phyloP scores from a whole-genome alignment of 2,797 vertebrate species.

The Glossophaga mutica region DNA sequence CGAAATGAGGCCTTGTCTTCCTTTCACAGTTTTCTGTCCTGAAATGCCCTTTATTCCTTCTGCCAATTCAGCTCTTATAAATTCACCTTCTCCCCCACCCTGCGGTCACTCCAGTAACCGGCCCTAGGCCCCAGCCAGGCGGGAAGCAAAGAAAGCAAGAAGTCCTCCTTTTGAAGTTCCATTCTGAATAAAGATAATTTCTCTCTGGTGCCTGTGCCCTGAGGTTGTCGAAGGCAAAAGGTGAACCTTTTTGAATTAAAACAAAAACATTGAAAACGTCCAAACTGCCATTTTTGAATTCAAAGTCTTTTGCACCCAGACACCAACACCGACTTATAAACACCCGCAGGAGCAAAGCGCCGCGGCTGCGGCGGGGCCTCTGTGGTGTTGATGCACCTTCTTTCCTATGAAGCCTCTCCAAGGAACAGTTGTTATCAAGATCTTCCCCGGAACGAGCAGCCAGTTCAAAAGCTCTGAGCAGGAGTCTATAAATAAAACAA shows the following conservation, averaged over 20 bases:
- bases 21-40: background rate
- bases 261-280: slow-evolving; percentile 30
- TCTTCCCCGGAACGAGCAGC: slow-evolving; percentile 63
- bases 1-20: background rate
- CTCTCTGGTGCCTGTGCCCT: slow-evolving; percentile 40
- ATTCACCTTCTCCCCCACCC: background rate
- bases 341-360: slow-evolving; percentile 60
- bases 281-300: slow-evolving; percentile 61
- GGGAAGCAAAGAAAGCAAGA: slow-evolving; percentile 17
- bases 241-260: slow-evolving; percentile 44
- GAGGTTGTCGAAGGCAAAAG: slow-evolving; percentile 35
- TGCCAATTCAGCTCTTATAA: background rate
- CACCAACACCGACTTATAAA: slow-evolving; percentile 62
- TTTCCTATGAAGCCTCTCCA: slow-evolving; percentile 75
- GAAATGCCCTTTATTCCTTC: background rate
- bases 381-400: slow-evolving; percentile 59
- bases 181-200: slow-evolving; percentile 16
- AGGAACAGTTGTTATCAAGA: slow-evolving; percentile 76
- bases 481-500: slow-evolving; percentile 77
- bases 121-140: background rate
- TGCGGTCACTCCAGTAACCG: background rate
- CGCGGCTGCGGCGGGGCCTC: slow-evolving; percentile 48
- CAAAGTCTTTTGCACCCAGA: slow-evolving; percentile 64
- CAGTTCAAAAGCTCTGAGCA: slow-evolving; percentile 75
- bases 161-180: background rate